A percentile compares a stretch with the other conserved stretches of the same genome.
Evolutionary conservation across 2,113 vertebrate species (phyloP).

Genomic region (Saccopteryx leptura): DNA sequence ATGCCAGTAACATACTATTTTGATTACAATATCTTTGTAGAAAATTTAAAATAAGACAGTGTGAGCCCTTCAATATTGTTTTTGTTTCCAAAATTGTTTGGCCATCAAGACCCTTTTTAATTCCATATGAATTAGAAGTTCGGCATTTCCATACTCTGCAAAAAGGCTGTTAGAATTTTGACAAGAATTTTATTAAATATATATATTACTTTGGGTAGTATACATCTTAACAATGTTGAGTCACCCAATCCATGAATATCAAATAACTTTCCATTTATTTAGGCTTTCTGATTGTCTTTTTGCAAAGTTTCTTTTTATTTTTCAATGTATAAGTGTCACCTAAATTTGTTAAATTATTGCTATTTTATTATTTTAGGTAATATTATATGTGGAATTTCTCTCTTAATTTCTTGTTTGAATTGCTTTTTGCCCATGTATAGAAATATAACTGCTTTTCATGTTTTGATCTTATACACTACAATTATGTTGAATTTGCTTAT

Average conservation of each 20-base stretch:
- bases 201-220: background rate
- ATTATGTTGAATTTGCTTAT: background rate
- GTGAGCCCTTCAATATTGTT: background rate
- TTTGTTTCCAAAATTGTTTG: background rate
- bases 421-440: background rate
- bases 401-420: background rate
- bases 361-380: constrained; percentile 23
- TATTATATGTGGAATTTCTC: background rate
- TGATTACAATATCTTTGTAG: background rate
- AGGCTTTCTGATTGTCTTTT: background rate
- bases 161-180: background rate
- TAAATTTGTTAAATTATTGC: background rate
- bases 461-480: background rate
- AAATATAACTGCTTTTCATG: background rate
- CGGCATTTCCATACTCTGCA: background rate
- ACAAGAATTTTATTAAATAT: background rate
- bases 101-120: background rate
- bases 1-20: background rate
- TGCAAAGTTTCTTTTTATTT: background rate
- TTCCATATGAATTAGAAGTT: background rate
- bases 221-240: background rate
- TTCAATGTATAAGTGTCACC: background rate
- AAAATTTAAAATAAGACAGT: background rate
- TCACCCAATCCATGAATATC: background rate
- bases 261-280: background rate